Evolutionary conservation across 2,797 vertebrate species (phyloP).

Genomic region (Rousettus madagascariensis): DNA sequence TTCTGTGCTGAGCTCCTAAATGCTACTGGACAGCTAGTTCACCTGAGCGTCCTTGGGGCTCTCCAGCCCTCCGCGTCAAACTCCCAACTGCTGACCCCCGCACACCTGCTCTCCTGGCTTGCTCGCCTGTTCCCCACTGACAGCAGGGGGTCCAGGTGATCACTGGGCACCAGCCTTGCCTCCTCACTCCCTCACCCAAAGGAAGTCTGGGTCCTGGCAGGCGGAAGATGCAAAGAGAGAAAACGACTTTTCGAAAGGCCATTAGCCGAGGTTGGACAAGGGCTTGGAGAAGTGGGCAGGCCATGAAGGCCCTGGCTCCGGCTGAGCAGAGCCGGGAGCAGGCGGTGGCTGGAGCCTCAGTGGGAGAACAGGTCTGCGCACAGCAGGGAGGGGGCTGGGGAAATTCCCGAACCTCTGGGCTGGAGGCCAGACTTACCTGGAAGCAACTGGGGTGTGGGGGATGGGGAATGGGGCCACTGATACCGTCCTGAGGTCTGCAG

Average conservation of each 20-base stretch:
- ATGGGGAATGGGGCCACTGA: background rate
- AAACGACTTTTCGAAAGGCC: background rate
- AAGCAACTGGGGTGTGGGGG: background rate
- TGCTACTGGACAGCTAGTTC: background rate
- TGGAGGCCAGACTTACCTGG: background rate
- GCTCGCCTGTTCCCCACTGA: background rate
- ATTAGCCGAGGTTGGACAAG: background rate
- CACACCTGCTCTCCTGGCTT: background rate
- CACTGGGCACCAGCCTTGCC: background rate
- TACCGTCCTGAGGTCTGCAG: background rate
- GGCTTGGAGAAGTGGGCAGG: background rate
- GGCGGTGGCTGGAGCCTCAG: background rate
- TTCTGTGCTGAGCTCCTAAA: background rate
- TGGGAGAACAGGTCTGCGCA: background rate
- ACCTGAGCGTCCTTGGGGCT: background rate
- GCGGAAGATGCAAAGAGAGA: background rate
- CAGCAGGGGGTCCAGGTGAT: background rate
- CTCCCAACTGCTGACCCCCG: background rate
- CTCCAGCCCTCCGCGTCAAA: background rate
- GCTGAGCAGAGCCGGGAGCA: background rate
- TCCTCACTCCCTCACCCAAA: background rate
- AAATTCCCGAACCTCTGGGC: background rate
- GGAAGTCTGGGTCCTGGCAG: background rate
- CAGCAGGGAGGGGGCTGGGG: background rate
- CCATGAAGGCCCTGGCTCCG: rapidly evolving